A percentile compares a stretch with the other conserved stretches of the same genome.
phyloP scores from a whole-genome alignment of 2,797 vertebrate species.

The Clarias fuscus region DNA sequence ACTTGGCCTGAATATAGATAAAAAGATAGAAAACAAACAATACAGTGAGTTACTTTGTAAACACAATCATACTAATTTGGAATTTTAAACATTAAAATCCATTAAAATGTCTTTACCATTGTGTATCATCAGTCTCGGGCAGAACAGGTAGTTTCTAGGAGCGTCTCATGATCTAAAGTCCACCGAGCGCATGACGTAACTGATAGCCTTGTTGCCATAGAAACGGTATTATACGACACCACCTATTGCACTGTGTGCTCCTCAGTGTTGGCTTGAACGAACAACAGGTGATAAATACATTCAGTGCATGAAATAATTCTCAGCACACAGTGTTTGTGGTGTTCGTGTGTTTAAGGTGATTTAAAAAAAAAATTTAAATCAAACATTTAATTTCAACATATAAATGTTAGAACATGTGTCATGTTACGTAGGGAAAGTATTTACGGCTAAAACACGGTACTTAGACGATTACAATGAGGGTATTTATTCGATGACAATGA shows the following conservation, averaged over 20 bases:
- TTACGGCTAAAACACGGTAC: neutral
- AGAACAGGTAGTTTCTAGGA: constrained; percentile 55
- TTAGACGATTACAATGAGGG: neutral
- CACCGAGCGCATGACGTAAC: constrained; percentile 68
- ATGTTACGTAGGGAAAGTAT: neutral
- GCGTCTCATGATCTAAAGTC: constrained; percentile 72
- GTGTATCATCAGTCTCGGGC: constrained; percentile 30
- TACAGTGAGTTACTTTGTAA: neutral
- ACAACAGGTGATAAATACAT: neutral
- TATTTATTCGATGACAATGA: neutral
- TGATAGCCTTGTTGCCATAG: constrained; percentile 80
- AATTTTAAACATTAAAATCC: neutral
- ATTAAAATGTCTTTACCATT: constrained; percentile 68
- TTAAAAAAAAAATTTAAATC: neutral
- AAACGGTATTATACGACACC: constrained; percentile 73
- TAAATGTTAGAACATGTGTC: neutral
- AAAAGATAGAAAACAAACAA: neutral
- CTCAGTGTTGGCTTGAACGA: neutral
- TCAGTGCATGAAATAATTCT: neutral
- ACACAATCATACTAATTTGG: neutral
- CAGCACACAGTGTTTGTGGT: neutral
- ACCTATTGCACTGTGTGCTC: constrained; percentile 37
- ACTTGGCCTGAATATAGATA: constrained; percentile 84
- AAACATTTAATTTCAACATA: neutral
- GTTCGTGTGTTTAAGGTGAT: no score